Base-by-base conservation (phyloP, 2,113 vertebrate species). In the Phyllostomus discolor region DNA sequence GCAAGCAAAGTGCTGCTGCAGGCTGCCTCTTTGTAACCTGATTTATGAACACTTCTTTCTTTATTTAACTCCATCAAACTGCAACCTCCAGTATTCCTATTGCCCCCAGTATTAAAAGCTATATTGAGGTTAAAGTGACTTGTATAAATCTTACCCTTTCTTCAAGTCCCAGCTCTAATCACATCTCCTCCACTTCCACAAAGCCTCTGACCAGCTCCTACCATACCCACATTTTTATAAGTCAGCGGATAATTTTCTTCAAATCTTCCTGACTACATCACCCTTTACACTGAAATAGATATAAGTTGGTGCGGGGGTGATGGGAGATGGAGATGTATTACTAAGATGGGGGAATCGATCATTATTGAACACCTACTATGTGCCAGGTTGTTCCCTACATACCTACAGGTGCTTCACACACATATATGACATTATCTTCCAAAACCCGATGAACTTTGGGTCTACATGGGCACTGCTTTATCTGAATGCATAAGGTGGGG, bases 1-100 rank as follows among this genome's bases (percentile, higher is more conserved):
- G 69, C 10, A 54, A 91, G 88, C 46, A 81, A 96, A 88, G 82
- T 48, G n/a, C 38, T 88, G 64, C 43, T 64, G 28, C 10, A 62
- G 33, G 31, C n/a, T 73, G 73, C 62, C 82, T 62, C 19, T 90
- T 3, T 79, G 59, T n/a, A 95, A 88, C 15, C 54, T 87, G 69
- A 82, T 52, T 97, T 81, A 57, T 24, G 35, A 79, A 83, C 57
- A 87, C 8, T n/a, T 16, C 11, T 48, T 17, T 57, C 87, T 88
- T 80, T 88, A 59, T 62, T 62, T 17, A 94, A 76, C 14, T 28
- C 79, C 28, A 92, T 76, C 83, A 94, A 97, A 87, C 67, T 57
- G 91, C 26, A 95, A 83, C 43, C 12, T 48, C 64, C 43, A 73
- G 12, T 31, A 73, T 69, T 50, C 38, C 78, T 85, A 83, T 15